These are phyloP conservation scores for Pinna nobilis DNA, from an alignment of 1,140 invertebrate genomes.

Conservation along the genomic window DNA sequence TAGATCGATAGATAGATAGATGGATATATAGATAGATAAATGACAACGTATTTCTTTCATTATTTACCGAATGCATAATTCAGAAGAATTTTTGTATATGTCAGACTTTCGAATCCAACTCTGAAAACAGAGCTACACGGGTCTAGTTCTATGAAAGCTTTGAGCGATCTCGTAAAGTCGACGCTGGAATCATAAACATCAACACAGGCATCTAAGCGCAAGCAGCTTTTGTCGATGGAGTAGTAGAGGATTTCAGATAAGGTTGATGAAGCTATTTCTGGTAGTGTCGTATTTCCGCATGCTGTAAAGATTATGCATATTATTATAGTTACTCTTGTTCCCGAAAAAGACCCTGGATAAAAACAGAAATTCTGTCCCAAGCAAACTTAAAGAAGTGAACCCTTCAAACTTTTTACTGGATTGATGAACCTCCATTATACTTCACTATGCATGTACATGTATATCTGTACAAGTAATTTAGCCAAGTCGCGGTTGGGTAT, in stretches of 20 bases:
- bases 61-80: slow-evolving; percentile 42
- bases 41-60: background rate
- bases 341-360: too few species aligned
- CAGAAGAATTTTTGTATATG: slow-evolving; percentile 29
- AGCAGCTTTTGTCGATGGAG: slow-evolving; percentile 32
- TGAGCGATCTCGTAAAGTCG: slow-evolving; percentile 18
- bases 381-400: too few species aligned
- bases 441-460: too few species aligned
- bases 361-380: too few species aligned
- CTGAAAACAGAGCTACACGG: slow-evolving; percentile 40
- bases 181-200: slow-evolving; percentile 14
- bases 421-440: too few species aligned
- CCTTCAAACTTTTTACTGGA: too few species aligned
- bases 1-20: background rate
- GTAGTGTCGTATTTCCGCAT: slow-evolving; percentile 10
- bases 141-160: slow-evolving; percentile 31
- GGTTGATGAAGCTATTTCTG: slow-evolving; percentile 19
- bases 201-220: slow-evolving; percentile 45
- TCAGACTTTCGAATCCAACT: slow-evolving; percentile 30
- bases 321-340: too few species aligned
- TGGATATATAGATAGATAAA: background rate
- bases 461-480: too few species aligned
- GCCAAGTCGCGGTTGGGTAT: too few species aligned
- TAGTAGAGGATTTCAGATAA: slow-evolving; percentile 20
- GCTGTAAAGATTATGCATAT: too few species aligned